Evolutionary conservation across 2,797 vertebrate genomes (phyloP).

Genomic region (Poecile montanus): DNA sequence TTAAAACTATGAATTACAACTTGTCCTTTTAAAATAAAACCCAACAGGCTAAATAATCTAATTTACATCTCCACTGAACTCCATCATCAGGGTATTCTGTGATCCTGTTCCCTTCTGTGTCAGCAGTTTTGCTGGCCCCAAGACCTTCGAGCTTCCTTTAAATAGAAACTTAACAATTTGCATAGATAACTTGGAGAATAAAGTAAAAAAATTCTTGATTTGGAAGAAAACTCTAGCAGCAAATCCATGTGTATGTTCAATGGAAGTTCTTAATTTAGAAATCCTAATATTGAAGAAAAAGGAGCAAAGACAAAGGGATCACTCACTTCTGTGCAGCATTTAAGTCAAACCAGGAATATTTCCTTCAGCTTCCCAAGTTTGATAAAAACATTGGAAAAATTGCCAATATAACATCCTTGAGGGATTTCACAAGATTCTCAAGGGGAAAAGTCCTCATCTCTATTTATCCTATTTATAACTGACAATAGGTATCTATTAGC

Average conservation of each 20-base stretch:
- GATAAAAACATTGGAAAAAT: background rate
- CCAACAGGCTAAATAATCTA: background rate
- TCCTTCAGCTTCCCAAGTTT: background rate
- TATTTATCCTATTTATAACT: background rate
- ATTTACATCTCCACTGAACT: background rate
- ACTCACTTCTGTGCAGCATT: background rate
- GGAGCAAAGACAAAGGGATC: background rate
- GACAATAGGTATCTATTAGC: background rate
- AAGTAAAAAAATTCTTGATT: background rate
- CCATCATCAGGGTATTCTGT: background rate
- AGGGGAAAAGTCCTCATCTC: background rate
- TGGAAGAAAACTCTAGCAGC: background rate
- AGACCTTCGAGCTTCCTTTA: background rate
- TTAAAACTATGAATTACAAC: background rate
- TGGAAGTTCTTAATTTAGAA: background rate
- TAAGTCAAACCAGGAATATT: too few relatives aligned
- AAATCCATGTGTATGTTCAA: background rate
- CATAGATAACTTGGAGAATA: background rate
- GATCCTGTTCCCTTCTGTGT: background rate
- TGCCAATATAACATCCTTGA: background rate
- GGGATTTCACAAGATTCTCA: background rate
- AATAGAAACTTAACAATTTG: background rate
- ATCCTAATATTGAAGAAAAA: background rate
- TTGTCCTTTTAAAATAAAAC: background rate
- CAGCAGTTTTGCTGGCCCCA: background rate